phyloP scores from a whole-genome alignment of 2,113 vertebrate species.

The Entomyzon cyanotis region DNA sequence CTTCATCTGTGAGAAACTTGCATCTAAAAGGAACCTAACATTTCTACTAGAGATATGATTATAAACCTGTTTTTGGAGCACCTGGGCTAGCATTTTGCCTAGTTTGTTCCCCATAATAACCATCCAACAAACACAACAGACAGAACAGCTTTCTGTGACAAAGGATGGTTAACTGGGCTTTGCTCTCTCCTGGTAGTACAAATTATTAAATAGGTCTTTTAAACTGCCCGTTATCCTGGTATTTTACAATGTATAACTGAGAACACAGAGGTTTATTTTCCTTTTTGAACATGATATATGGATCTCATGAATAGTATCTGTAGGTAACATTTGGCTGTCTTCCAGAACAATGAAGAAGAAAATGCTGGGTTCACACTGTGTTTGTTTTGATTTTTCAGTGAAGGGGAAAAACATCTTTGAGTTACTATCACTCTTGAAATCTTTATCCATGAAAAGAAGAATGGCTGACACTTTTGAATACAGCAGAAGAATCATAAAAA shows the following conservation, averaged over 20 bases:
- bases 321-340: background rate
- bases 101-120: background rate
- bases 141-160: conserved; percentile 3
- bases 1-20: background rate
- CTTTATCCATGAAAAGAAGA: background rate
- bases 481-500: background rate
- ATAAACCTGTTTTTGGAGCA: background rate
- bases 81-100: background rate
- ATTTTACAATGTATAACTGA: background rate
- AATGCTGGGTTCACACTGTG: background rate
- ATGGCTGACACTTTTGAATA: background rate
- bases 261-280: background rate
- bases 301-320: background rate
- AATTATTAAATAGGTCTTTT: conserved; percentile 30
- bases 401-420: background rate
- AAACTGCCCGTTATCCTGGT: background rate
- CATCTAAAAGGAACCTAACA: background rate
- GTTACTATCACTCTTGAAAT: background rate
- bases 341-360: background rate
- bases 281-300: conserved; percentile 27
- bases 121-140: background rate
- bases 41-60: background rate
- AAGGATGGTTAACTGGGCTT: conserved; percentile 34
- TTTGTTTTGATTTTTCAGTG: conserved; percentile 14
- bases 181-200: conserved; percentile 5